Conservation (phyloP, 2,797 vertebrate species). For the Lates japonicus region DNA sequence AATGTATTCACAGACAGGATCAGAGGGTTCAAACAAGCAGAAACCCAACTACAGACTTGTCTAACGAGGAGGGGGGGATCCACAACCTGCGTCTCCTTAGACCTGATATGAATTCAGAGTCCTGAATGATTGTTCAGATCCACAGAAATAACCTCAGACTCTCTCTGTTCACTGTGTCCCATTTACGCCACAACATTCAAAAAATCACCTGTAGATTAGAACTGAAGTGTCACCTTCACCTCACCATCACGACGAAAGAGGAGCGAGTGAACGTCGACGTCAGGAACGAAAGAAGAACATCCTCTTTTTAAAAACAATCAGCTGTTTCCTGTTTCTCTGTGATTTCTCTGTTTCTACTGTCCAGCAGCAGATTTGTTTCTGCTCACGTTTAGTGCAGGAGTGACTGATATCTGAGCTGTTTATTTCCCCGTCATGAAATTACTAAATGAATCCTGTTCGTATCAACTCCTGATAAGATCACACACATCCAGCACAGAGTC, state of each 20-base stretch:
- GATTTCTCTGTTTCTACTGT: not conserved
- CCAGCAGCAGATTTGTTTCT: not conserved
- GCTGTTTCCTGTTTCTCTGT: not conserved
- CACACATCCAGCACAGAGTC: not conserved
- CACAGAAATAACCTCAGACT: not conserved
- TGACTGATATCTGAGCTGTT: not conserved
- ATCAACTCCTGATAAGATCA: too few relatives aligned
- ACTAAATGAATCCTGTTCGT: not conserved
- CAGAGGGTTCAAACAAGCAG: slow-evolving; percentile 14
- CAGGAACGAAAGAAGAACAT: too few relatives aligned
- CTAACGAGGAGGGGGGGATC: not conserved
- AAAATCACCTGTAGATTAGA: slow-evolving; percentile 1
- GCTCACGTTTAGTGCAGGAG: not conserved
- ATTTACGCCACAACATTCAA: not conserved
- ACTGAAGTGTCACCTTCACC: not conserved
- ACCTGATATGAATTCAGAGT: not conserved
- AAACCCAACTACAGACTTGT: not conserved
- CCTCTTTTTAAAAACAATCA: too few relatives aligned
- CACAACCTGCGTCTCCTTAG: not conserved
- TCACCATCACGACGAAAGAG: not conserved
- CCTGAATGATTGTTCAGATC: slow-evolving; percentile 10
- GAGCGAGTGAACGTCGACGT: too few relatives aligned
- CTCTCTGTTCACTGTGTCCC: not conserved
- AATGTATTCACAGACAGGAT: slow-evolving; percentile 57
- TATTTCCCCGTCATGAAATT: not conserved